Conservation (phyloP, 1,140 invertebrate genomes). For the Drosophila asahinai region DNA sequence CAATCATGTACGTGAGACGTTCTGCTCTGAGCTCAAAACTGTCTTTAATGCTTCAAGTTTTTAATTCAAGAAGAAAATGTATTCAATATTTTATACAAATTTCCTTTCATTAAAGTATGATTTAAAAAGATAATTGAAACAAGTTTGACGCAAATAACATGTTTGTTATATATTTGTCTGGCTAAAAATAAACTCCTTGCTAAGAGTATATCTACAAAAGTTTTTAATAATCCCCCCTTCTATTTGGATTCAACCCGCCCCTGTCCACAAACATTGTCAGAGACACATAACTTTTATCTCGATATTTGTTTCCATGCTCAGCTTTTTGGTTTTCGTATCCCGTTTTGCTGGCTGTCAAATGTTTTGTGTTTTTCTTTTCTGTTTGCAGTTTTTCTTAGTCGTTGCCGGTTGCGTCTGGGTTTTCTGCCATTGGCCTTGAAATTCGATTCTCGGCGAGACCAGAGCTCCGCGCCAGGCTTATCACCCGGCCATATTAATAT, state of each 20-base stretch:
- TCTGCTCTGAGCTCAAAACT: neutral
- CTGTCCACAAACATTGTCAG: constrained; percentile 9
- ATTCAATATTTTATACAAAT: neutral
- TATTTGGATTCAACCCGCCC: constrained; percentile 21
- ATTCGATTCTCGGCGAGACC: constrained; percentile 14
- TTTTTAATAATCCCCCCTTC: neutral
- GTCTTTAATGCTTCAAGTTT: too few species aligned
- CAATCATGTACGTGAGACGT: neutral
- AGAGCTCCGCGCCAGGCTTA: constrained; percentile 14
- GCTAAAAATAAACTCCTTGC: neutral
- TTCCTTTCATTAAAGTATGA: neutral
- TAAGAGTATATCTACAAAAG: neutral
- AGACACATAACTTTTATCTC: constrained; percentile 46
- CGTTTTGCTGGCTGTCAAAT: constrained; percentile 24
- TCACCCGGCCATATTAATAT: constrained; percentile 16
- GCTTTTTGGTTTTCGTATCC: constrained; percentile 38
- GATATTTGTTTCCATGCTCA: constrained; percentile 31
- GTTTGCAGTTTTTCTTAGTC: constrained; percentile 8
- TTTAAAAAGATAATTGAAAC: neutral
- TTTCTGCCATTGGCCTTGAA: constrained; percentile 58
- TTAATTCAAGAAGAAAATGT: neutral
- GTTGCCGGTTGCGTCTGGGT: constrained; percentile 32
- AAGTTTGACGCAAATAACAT: constrained; percentile 5
- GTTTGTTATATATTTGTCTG: neutral
- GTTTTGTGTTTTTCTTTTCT: constrained; percentile 7